Evolutionary conservation across 2,113 vertebrate genomes (phyloP).

Genomic region (Apaloderma vittatum): DNA sequence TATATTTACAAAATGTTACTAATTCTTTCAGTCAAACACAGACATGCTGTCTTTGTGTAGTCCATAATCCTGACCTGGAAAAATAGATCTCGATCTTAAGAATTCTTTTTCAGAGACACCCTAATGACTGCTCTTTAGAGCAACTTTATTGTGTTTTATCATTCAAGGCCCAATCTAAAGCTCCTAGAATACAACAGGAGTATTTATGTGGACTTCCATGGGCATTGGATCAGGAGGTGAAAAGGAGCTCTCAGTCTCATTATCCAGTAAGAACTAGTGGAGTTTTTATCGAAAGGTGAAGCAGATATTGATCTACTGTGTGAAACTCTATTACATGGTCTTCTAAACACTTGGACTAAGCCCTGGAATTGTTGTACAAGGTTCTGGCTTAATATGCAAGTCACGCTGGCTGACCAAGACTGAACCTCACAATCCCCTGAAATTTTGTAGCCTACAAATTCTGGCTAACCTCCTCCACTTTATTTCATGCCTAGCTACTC

Average conservation of each 20-base stretch:
- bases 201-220: background rate
- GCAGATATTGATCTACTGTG: slow-evolving; percentile 21
- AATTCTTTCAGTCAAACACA: background rate
- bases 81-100: background rate
- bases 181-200: background rate
- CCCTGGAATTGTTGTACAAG: background rate
- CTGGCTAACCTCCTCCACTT: background rate
- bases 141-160: background rate
- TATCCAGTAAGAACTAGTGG: background rate
- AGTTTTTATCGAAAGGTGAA: background rate
- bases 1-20: background rate
- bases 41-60: background rate
- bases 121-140: background rate
- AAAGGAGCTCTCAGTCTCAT: background rate
- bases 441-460: background rate
- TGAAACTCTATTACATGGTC: background rate
- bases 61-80: background rate
- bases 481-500: background rate
- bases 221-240: background rate
- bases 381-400: background rate
- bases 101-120: background rate
- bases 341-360: slow-evolving; percentile 13
- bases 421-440: background rate
- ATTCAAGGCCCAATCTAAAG: background rate
- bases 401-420: background rate